phyloP scores from a whole-genome alignment of 2,888 invertebrate species.

The Scaptomyza tumidula region DNA sequence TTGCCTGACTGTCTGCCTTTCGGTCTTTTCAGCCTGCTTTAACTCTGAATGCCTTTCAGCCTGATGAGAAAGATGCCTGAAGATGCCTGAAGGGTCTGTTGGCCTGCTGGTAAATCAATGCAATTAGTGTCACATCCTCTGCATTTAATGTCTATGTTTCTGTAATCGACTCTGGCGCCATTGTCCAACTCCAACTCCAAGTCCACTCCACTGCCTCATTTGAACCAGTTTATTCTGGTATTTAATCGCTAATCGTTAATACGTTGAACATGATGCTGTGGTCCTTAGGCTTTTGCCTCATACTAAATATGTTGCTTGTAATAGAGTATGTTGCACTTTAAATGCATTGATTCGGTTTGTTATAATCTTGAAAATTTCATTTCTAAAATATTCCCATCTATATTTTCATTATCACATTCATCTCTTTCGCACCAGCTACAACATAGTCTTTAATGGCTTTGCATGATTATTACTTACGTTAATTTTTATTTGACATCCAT shows the following conservation, averaged over 20 bases:
- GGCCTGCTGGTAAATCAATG: constrained; percentile 72
- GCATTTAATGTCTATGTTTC: constrained; percentile 76
- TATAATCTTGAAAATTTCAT: too few relatives aligned
- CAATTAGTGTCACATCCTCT: constrained; percentile 79
- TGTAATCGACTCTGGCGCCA: constrained; percentile 75
- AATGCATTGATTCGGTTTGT: too few relatives aligned
- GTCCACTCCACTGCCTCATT: constrained; percentile 1
- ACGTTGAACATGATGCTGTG: not conserved
- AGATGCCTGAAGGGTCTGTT: constrained; percentile 47
- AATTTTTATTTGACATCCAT: not conserved
- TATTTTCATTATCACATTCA: not conserved
- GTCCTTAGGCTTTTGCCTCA: not conserved
- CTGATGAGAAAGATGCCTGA: not conserved
- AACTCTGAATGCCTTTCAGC: constrained; percentile 6
- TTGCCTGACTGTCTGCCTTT: constrained; percentile 16
- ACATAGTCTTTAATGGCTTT: not conserved
- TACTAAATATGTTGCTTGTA: not conserved
- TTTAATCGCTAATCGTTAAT: constrained; percentile 13
- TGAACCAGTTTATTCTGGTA: constrained; percentile 21
- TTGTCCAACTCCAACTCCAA: not conserved
- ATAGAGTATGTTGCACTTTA: not conserved
- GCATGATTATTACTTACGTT: too few relatives aligned
- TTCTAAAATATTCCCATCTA: too few relatives aligned
- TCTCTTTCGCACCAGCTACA: not conserved
- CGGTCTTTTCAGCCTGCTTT: not conserved